Conservation (phyloP, 1,140 invertebrate species). For the Xylocopa sonorina region DNA sequence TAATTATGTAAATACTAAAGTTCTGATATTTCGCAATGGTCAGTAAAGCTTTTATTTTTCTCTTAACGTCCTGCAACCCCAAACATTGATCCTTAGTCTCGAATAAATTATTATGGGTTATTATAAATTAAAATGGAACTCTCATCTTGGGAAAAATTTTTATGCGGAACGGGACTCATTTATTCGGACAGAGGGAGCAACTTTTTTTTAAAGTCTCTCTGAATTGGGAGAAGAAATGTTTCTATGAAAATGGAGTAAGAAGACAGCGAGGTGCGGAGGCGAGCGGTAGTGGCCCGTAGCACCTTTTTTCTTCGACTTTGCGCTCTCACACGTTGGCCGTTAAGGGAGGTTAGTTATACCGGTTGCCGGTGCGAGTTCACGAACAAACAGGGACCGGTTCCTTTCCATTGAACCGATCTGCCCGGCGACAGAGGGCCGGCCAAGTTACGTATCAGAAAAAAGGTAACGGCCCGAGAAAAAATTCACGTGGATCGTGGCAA, state of each 20-base stretch:
- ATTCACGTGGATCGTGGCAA: conserved; percentile 29
- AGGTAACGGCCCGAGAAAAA: conserved; percentile 49
- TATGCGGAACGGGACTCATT: no score
- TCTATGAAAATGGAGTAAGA: neutral
- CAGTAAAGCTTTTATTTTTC: no score
- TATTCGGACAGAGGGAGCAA: no score
- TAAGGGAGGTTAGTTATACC: conserved; percentile 76
- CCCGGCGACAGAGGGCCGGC: conserved; percentile 38
- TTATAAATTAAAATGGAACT: no score
- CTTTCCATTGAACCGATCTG: conserved; percentile 72
- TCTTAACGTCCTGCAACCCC: no score
- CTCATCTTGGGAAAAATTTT: no score
- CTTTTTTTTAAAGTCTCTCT: neutral
- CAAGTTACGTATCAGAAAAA: conserved; percentile 55
- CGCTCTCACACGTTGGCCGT: conserved; percentile 61
- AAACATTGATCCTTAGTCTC: no score
- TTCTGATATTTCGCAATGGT: no score
- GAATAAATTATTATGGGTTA: no score
- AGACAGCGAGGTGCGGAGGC: conserved; percentile 23
- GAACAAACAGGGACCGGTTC: conserved; percentile 70
- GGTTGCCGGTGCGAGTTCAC: conserved; percentile 66
- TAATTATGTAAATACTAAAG: no score
- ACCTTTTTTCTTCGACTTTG: conserved; percentile 57
- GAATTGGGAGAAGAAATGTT: neutral
- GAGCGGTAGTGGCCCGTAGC: conserved; percentile 36